Evolutionary conservation across 2,113 vertebrate species (phyloP).

Genomic region (Raja brachyura): DNA sequence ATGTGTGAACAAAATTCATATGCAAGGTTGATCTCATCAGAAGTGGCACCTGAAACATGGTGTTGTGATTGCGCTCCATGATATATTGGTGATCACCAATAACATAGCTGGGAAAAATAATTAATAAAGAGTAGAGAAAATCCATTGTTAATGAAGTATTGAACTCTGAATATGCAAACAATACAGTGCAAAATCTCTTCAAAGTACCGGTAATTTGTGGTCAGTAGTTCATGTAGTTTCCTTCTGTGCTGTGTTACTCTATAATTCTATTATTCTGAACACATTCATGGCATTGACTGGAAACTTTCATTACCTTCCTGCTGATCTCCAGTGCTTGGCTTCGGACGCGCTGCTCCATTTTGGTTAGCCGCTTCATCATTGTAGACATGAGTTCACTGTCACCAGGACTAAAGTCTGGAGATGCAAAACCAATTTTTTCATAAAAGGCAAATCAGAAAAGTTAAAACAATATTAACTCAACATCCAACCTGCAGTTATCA

Average conservation of each 20-base stretch:
- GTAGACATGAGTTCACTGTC: conserved; percentile 59
- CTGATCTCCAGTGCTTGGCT: conserved; percentile 61
- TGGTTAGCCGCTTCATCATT: conserved; percentile 58
- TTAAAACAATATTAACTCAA: background rate
- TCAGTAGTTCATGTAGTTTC: background rate
- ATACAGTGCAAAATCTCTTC: no score
- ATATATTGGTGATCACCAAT: no score
- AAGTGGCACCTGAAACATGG: no score
- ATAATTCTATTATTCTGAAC: background rate
- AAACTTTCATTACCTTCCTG: conserved; percentile 57
- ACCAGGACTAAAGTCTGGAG: conserved; percentile 46
- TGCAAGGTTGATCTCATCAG: no score
- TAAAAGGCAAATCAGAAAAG: background rate
- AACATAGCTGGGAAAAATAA: no score
- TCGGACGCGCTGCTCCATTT: conserved; percentile 63
- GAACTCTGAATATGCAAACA: no score
- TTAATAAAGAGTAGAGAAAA: no score
- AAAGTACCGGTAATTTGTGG: no score
- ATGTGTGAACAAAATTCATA: no score
- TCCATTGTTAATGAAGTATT: no score
- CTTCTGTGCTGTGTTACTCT: no score
- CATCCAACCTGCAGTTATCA: background rate
- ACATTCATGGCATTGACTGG: background rate
- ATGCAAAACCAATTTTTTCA: background rate
- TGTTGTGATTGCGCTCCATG: no score